Evolutionary conservation across 2,888 invertebrate genomes (phyloP).

Genomic region (Cantharis lateralis): DNA sequence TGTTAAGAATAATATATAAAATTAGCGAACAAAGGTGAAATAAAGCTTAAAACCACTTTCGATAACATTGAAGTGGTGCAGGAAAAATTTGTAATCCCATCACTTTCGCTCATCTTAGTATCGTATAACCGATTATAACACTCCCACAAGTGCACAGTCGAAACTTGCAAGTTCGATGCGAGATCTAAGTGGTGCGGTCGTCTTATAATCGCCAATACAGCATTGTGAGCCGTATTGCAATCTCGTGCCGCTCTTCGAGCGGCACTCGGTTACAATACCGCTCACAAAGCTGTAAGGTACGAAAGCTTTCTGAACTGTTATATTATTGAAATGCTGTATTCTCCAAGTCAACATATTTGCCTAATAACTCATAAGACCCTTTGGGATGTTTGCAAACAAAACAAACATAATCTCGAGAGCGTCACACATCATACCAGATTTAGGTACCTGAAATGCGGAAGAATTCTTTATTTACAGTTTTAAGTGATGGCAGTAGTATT

Average conservation of each 20-base stretch:
- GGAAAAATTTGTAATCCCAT: background rate
- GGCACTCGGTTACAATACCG: no score
- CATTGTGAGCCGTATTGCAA: no score
- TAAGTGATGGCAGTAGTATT: background rate
- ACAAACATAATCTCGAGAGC: slow-evolving; percentile 3
- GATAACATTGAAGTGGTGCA: background rate
- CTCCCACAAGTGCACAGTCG: no score
- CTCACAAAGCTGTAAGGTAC: no score
- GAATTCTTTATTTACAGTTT: background rate
- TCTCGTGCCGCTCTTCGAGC: no score
- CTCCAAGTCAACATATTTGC: slow-evolving; percentile 10
- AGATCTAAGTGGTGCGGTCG: no score
- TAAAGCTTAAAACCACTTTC: background rate
- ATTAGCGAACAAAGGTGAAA: background rate
- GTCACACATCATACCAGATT: slow-evolving; percentile 24
- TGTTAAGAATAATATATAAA: background rate
- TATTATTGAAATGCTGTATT: background rate
- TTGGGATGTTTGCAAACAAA: slow-evolving; percentile 12
- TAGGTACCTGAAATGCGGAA: slow-evolving; percentile 4
- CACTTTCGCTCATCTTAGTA: background rate
- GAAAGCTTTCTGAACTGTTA: background rate
- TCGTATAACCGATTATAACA: background rate
- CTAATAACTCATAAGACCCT: slow-evolving; percentile 16
- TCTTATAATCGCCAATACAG: no score
- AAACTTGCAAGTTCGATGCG: no score